A percentile compares a stretch with the other conserved stretches of the same genome.
These are phyloP conservation scores for Philonicus albiceps DNA, from an alignment of 2,888 invertebrate genomes.

Conservation along the genomic window DNA sequence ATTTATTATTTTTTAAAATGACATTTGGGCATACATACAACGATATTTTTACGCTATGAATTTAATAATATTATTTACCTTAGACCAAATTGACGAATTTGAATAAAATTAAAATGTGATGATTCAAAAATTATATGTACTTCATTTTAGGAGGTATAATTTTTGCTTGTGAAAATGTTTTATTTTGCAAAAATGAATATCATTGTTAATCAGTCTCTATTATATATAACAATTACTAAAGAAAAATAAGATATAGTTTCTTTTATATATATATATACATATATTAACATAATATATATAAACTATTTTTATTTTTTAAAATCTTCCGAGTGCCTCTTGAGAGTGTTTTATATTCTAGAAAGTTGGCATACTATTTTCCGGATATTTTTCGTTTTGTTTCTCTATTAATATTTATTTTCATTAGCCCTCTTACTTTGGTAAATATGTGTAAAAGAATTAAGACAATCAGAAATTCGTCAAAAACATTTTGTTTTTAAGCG, in stretches of 20 bases:
- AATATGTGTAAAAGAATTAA: background rate
- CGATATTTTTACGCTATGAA: background rate
- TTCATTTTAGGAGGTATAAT: background rate
- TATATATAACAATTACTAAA: too few relatives aligned
- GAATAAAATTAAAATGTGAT: background rate
- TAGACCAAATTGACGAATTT: background rate
- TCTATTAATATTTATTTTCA: background rate
- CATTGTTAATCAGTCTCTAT: background rate
- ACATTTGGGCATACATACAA: background rate
- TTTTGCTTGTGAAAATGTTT: background rate
- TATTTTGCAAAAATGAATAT: background rate
- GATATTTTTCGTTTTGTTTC: background rate
- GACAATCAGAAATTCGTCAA: background rate
- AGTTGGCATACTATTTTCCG: background rate
- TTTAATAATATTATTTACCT: background rate
- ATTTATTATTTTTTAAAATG: too few relatives aligned
- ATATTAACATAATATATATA: too few relatives aligned
- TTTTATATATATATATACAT: too few relatives aligned
- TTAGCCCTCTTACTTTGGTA: background rate
- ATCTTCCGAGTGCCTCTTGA: background rate
- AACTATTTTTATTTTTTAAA: background rate
- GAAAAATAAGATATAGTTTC: too few relatives aligned
- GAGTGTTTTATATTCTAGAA: background rate
- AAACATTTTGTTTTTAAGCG: background rate
- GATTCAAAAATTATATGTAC: background rate